phyloP scores from a whole-genome alignment of 1,140 invertebrate species.

The Philopotamus ludificatus region DNA sequence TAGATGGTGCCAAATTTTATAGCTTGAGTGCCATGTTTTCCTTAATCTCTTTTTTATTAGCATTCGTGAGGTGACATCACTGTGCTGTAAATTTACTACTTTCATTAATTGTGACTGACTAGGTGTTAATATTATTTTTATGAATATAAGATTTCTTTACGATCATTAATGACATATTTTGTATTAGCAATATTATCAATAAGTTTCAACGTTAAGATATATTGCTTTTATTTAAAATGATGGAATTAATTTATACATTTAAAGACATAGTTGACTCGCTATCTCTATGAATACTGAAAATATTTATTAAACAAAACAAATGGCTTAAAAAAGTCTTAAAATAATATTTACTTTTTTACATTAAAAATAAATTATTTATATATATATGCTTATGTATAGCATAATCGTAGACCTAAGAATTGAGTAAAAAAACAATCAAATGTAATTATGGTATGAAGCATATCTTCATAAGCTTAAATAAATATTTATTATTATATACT shows the following conservation, averaged over 20 bases:
- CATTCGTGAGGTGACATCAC: constrained; percentile 21
- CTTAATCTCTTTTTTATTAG: constrained; percentile 19
- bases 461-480: too few species aligned
- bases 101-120: constrained; percentile 38
- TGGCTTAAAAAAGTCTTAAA: too few species aligned
- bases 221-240: neutral
- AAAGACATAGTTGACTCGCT: too few species aligned
- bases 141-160: constrained; percentile 15
- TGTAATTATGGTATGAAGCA: too few species aligned
- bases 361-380: too few species aligned
- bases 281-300: too few species aligned
- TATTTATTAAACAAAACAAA: too few species aligned
- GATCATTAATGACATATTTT: constrained; percentile 7
- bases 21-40: constrained; percentile 30
- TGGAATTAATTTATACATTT: neutral
- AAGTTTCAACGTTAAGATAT: neutral
- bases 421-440: too few species aligned
- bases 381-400: too few species aligned
- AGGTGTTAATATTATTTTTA: constrained; percentile 35
- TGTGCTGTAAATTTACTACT: constrained; percentile 26
- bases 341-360: too few species aligned
- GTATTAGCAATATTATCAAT: constrained; percentile 9
- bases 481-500: too few species aligned
- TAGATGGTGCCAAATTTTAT: constrained; percentile 40
- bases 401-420: too few species aligned